A percentile compares a stretch with the other conserved stretches of the same genome.
Conservation (phyloP, 2,888 invertebrate species). For the Eubasilissa splendida region DNA sequence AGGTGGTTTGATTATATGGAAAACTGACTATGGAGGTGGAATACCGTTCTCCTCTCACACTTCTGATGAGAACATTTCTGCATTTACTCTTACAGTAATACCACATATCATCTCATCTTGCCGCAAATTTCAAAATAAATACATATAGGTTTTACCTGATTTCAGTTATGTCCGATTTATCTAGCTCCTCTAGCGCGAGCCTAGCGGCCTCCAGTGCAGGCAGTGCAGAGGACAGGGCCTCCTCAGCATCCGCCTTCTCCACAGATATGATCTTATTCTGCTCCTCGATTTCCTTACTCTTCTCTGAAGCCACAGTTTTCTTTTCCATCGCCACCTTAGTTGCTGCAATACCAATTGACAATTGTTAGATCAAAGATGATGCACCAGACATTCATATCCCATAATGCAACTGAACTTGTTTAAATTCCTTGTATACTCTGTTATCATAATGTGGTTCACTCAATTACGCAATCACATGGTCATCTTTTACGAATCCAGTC, state of each 20-base stretch:
- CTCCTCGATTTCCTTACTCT: slow-evolving; percentile 86
- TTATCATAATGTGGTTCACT: too few species aligned
- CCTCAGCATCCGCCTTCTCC: slow-evolving; percentile 90
- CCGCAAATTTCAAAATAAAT: too few species aligned
- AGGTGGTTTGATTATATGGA: too few species aligned
- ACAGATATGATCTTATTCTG: slow-evolving; percentile 84
- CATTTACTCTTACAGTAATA: background rate
- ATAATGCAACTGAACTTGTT: background rate
- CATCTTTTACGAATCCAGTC: too few species aligned
- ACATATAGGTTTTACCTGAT: slow-evolving; percentile 70
- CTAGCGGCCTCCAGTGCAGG: slow-evolving; percentile 89
- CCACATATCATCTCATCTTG: too few species aligned
- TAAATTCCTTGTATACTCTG: too few species aligned
- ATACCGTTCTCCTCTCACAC: too few species aligned
- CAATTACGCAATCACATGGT: too few species aligned
- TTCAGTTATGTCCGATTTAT: slow-evolving; percentile 93
- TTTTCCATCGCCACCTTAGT: slow-evolving; percentile 83
- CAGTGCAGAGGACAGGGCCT: slow-evolving; percentile 84
- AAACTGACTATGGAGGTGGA: too few species aligned
- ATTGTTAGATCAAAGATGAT: background rate
- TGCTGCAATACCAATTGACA: slow-evolving; percentile 63
- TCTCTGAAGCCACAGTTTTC: slow-evolving; percentile 84
- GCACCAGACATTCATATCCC: background rate
- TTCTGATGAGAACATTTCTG: background rate
- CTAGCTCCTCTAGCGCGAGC: slow-evolving; percentile 84